Base-by-base conservation (phyloP, 2,113 vertebrate species). In the Sula dactylatra region DNA sequence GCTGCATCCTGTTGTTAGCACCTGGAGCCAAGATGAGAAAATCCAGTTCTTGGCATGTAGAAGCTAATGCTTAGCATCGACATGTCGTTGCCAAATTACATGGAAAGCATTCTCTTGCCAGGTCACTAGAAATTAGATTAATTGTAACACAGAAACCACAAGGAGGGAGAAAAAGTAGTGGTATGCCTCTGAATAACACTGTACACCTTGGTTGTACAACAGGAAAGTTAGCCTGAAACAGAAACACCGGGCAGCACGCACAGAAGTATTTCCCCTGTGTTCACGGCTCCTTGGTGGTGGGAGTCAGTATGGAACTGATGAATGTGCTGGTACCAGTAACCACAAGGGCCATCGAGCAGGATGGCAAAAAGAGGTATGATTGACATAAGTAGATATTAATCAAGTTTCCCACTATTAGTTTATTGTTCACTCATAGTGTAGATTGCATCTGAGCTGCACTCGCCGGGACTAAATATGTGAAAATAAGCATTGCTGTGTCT, bases 111-210 rank as follows among this genome's bases (percentile, higher is more conserved):
- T 86, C 79, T 80, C 67, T 84, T 94, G 93, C 82, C 94, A 94
- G 94, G 83, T 96, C 86, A 89, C 54, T 96, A 94, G 84, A 97
- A 97, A 97, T 97, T 97, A 94, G 96, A 95, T 97, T 96, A 97
- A 97, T 98, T 97, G 95, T 96, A 97, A 87, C 95, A 94, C 90
- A 84, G 82, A 89, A 94, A 77, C 67, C 76, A 47, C 50, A 19
- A 69, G 50, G 69, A 84, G n/a, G 44, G 61, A 58, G 45, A 83
- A 73, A 71, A 78, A 32, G 7, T 52, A 31, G 47, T 8, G 27
- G 55, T 86, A 19, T 82, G 66, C 70, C 62, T 95, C 81, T 86
- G 56, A 59, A 65, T 94, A 85, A 90, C 70, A 26, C 47, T 55
- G 71, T 22, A 44, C 45, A 19, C 64, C 55, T 87, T 82, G 74